Evolutionary conservation across 2,113 vertebrate genomes (phyloP).

Genomic region (Taurulus bubalis): DNA sequence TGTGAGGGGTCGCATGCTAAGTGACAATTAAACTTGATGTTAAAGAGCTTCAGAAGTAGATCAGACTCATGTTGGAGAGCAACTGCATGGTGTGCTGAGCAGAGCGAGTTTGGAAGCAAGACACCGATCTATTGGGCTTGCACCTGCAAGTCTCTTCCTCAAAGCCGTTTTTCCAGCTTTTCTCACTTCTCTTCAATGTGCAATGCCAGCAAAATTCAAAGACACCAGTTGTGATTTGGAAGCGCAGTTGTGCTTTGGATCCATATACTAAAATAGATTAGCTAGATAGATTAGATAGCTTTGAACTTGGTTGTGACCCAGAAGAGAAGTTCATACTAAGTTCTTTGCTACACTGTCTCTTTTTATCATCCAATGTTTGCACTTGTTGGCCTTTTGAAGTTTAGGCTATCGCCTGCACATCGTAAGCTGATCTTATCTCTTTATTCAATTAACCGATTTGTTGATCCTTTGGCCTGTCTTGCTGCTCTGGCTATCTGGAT

Average conservation of each 20-base stretch:
- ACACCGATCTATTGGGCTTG: conserved; percentile 5
- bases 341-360: conserved; percentile 5
- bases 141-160: conserved; percentile 44
- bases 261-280: conserved; percentile 5
- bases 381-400: conserved; percentile 8
- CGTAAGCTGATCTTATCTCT: background rate
- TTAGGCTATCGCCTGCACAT: background rate
- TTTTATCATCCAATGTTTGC: conserved; percentile 25
- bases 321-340: conserved; percentile 26
- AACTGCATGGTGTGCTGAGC: conserved; percentile 19
- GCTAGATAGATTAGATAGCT: background rate
- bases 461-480: background rate
- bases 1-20: conserved; percentile 10
- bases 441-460: conserved; percentile 12
- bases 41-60: conserved; percentile 2
- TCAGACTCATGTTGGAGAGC: conserved; percentile 23
- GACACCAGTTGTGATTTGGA: conserved; percentile 6
- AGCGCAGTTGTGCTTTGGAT: conserved; percentile 22
- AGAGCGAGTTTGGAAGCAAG: conserved; percentile 11
- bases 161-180: conserved; percentile 39
- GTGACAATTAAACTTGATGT: background rate
- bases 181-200: conserved; percentile 23
- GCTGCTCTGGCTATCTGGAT: background rate
- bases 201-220: conserved; percentile 11
- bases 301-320: conserved; percentile 18